Percentiles rank a stretch among this genome's conserved stretches.
Evolutionary conservation across 2,113 vertebrate genomes (phyloP).

Genomic region (Miniopterus natalensis): DNA sequence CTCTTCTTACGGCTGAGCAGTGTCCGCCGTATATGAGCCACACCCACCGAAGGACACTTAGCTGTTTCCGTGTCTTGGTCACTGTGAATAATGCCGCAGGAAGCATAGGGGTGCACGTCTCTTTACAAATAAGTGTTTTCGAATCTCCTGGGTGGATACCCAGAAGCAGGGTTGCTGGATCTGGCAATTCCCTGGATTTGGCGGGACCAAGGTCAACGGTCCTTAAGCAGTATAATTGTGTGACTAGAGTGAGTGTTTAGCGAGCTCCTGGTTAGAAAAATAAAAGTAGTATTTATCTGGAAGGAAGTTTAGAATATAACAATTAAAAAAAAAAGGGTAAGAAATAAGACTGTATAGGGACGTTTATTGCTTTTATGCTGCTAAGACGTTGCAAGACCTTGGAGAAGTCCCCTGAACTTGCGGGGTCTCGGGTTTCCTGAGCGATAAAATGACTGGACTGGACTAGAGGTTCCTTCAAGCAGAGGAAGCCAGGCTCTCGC

Average conservation of each 20-base stretch:
- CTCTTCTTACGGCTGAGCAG: not conserved
- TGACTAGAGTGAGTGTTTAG: not conserved
- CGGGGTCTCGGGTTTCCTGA: not conserved
- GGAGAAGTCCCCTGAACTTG: not conserved
- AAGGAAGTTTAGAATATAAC: not conserved
- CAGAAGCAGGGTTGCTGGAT: not conserved
- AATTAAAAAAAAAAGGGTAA: not conserved
- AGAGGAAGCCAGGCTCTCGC: not conserved
- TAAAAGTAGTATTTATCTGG: not conserved
- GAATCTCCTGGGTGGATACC: not conserved
- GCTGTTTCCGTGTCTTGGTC: not conserved
- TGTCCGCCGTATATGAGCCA: not conserved
- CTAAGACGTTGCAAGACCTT: not conserved
- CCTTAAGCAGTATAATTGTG: not conserved
- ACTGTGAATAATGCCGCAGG: not conserved
- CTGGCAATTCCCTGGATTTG: not conserved
- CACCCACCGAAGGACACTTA: too few relatives aligned
- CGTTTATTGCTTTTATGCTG: not conserved
- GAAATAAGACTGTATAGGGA: not conserved
- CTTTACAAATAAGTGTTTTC: not conserved
- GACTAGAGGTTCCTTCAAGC: not conserved
- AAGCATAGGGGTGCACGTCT: not conserved
- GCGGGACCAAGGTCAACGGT: not conserved
- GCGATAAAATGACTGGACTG: too few relatives aligned
- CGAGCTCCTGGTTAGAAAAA: not conserved